These are phyloP conservation scores for Smithornis capensis DNA, from an alignment of 2,113 vertebrate species.

Conservation along the genomic window DNA sequence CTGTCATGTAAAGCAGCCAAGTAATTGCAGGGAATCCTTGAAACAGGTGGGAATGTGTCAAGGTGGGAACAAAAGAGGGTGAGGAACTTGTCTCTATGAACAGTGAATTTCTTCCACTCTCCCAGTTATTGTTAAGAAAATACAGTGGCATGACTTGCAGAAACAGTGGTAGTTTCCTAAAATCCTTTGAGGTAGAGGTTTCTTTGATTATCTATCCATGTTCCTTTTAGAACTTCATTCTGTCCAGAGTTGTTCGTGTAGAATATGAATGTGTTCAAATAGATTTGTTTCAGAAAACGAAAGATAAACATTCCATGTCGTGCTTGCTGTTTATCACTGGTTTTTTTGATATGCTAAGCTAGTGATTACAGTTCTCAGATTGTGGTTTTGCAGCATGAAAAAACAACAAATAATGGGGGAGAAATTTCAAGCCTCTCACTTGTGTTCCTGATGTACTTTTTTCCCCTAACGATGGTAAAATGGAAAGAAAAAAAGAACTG, in stretches of 20 bases:
- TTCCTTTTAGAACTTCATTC: not conserved
- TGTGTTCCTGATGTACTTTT: not conserved
- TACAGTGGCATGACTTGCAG: accelerated
- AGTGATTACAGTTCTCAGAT: not conserved
- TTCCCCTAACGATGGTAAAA: not conserved
- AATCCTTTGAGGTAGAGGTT: not conserved
- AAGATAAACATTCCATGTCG: not conserved
- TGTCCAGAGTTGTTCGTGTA: not conserved
- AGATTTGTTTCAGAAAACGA: not conserved
- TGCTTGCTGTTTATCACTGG: not conserved
- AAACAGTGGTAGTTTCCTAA: not conserved
- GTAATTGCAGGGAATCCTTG: not conserved
- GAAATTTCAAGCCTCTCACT: not conserved
- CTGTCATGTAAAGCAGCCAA: not conserved
- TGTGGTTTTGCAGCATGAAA: not conserved
- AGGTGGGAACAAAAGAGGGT: not conserved
- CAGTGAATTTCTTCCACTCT: not conserved
- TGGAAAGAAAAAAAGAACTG: not conserved
- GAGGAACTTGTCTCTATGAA: not conserved
- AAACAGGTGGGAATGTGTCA: not conserved
- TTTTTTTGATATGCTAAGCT: not conserved
- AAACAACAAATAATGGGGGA: not conserved
- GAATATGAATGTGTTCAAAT: not conserved
- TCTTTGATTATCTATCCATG: not conserved
- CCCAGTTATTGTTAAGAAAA: not conserved